A percentile compares a stretch with the other conserved stretches of the same genome.
Evolutionary conservation across 2,797 vertebrate species (phyloP).

Genomic region (Acomys russatus): DNA sequence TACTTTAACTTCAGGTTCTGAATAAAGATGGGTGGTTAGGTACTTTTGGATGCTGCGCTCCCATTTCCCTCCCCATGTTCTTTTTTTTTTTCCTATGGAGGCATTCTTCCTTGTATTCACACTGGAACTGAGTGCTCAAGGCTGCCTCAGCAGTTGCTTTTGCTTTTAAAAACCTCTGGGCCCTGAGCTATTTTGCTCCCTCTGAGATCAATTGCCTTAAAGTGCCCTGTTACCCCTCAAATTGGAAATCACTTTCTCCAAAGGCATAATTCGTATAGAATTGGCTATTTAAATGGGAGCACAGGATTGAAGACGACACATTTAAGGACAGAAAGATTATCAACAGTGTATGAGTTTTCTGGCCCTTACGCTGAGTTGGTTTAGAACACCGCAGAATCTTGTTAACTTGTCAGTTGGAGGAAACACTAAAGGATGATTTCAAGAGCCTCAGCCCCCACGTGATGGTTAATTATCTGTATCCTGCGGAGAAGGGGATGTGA

Average conservation of each 20-base stretch:
- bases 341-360: not conserved
- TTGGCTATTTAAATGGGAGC: slow-evolving; percentile 41
- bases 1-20: not conserved
- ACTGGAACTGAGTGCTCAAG: not conserved
- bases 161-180: not conserved
- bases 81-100: not conserved
- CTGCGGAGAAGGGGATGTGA: not conserved
- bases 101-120: not conserved
- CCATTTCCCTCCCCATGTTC: not conserved
- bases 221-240: not conserved
- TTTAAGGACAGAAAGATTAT: slow-evolving; percentile 45
- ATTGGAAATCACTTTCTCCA: slow-evolving; percentile 38
- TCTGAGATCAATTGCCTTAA: not conserved
- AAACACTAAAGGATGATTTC: slow-evolving; percentile 25
- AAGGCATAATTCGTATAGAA: slow-evolving; percentile 38
- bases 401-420: slow-evolving; percentile 45
- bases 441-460: not conserved
- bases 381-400: slow-evolving; percentile 65
- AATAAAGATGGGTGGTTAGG: not conserved
- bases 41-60: not conserved
- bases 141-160: not conserved
- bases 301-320: slow-evolving; percentile 26
- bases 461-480: slow-evolving; percentile 3
- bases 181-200: not conserved
- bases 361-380: slow-evolving; percentile 14